Percentiles rank a stretch among this genome's conserved stretches.
These are phyloP conservation scores for Sula dactylatra DNA, from an alignment of 2,113 vertebrate genomes.

Conservation along the genomic window DNA sequence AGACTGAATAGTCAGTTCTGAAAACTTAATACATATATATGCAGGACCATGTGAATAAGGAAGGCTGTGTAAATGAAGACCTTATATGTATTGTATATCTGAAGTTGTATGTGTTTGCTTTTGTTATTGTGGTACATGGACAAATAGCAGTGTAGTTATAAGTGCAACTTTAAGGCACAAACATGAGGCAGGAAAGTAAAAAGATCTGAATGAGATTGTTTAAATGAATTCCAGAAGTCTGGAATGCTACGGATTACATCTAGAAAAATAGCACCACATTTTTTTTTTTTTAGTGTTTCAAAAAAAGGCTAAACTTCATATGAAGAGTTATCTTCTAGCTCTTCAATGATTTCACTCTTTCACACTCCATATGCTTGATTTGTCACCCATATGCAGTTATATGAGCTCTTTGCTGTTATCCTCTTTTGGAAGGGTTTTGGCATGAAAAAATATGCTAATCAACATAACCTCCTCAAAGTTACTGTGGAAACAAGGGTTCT, in stretches of 20 bases:
- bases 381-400: background rate
- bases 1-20: background rate
- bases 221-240: background rate
- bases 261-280: background rate
- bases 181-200: background rate
- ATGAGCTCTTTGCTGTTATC: background rate
- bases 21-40: background rate
- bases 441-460: background rate
- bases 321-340: background rate
- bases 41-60: background rate
- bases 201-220: background rate
- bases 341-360: conserved; percentile 10
- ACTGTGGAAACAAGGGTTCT: background rate
- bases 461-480: conserved; percentile 5
- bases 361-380: conserved; percentile 33
- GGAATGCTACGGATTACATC: background rate
- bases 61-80: background rate
- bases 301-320: background rate
- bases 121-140: background rate
- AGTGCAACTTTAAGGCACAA: background rate
- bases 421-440: background rate
- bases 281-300: background rate
- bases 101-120: background rate
- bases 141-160: background rate
- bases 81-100: background rate